These are phyloP conservation scores for Napeogenes sylphis DNA, from an alignment of 2,888 invertebrate species.

Conservation along the genomic window DNA sequence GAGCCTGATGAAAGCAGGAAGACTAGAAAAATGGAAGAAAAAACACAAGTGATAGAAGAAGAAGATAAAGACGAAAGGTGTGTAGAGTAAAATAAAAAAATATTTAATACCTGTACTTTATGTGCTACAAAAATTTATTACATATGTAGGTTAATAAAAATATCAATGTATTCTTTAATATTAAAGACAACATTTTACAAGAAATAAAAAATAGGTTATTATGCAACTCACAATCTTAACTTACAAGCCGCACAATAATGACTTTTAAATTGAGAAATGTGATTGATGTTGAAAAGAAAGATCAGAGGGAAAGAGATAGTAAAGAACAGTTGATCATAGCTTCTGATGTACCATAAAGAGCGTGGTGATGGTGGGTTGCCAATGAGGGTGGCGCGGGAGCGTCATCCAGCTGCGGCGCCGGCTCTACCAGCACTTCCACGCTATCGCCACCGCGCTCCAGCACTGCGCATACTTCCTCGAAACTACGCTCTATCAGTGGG, in stretches of 20 bases:
- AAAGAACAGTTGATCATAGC: background rate
- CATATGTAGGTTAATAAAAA: no score
- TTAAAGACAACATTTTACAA: no score
- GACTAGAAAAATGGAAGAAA: slow-evolving; percentile 42
- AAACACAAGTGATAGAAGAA: slow-evolving; percentile 24
- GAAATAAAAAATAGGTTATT: no score
- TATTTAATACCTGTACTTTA: background rate
- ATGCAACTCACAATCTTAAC: no score
- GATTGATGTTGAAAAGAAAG: background rate
- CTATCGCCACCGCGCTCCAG: slow-evolving; percentile 92
- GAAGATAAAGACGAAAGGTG: slow-evolving; percentile 14
- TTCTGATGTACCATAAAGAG: slow-evolving; percentile 75
- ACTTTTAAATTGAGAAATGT: no score
- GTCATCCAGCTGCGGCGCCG: slow-evolving; percentile 87
- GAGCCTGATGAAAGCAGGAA: slow-evolving; percentile 37
- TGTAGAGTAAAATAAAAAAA: slow-evolving; percentile 13
- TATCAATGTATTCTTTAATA: no score
- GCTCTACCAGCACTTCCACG: slow-evolving; percentile 91
- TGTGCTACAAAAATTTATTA: no score
- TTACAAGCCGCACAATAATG: no score
- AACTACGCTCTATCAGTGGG: slow-evolving; percentile 92
- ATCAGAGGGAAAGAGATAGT: background rate
- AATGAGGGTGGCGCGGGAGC: slow-evolving; percentile 44
- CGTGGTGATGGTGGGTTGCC: slow-evolving; percentile 72
- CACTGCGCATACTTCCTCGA: slow-evolving; percentile 94